These are phyloP conservation scores for Myotis vivesi DNA, from an alignment of 2,797 vertebrate genomes.

Conservation along the genomic window DNA sequence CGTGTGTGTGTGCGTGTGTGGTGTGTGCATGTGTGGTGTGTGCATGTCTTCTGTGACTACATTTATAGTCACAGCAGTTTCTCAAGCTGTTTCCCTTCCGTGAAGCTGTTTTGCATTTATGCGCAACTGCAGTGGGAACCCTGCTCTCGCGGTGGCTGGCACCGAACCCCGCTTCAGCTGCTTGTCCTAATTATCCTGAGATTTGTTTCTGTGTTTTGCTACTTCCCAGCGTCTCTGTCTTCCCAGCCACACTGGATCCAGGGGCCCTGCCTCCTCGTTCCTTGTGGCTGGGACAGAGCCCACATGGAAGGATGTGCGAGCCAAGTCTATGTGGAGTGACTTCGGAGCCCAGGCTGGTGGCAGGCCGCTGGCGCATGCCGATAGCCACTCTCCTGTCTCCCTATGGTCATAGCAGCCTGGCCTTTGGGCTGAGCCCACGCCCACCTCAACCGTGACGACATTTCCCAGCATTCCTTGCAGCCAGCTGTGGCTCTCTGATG, in stretches of 20 bases:
- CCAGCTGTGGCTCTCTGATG: neutral
- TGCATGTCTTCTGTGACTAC: neutral
- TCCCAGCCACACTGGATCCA: neutral
- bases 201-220: constrained; percentile 15
- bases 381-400: neutral
- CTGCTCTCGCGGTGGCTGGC: constrained; percentile 4
- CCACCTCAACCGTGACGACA: neutral
- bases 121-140: neutral
- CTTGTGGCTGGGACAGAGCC: neutral
- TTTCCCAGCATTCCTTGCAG: neutral
- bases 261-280: neutral
- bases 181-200: constrained; percentile 60
- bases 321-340: neutral
- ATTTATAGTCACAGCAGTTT: neutral
- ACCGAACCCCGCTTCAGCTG: neutral
- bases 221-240: neutral
- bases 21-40: accelerated
- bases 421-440: neutral
- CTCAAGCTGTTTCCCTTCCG: constrained; percentile 9
- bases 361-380: neutral
- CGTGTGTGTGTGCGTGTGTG: accelerated
- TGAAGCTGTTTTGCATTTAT: constrained; percentile 64
- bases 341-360: neutral
- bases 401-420: neutral
- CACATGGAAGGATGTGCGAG: accelerated